Percentiles rank a stretch among this genome's conserved stretches.
Conservation (phyloP, 2,888 invertebrate genomes). For the Tanytarsus gracilentus region DNA sequence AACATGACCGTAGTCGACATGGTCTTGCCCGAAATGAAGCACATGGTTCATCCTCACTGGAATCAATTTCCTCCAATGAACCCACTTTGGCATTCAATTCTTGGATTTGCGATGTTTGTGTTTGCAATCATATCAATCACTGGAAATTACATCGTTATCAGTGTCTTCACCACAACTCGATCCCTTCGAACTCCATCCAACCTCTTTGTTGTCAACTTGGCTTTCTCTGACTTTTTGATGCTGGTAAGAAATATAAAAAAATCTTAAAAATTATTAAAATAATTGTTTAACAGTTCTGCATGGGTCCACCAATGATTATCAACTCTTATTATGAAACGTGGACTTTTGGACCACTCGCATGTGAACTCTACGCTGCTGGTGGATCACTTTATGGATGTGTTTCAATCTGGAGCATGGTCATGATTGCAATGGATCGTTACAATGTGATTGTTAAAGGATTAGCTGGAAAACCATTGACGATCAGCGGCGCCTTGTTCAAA, state of each 20-base stretch:
- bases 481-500: conserved; percentile 42
- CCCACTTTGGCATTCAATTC: conserved; percentile 51
- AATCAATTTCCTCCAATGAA: conserved; percentile 50
- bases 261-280: too few relatives aligned
- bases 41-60: conserved; percentile 52
- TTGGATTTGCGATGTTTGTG: conserved; percentile 53
- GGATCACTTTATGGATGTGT: conserved; percentile 50
- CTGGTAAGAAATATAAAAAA: too few relatives aligned
- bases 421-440: conserved; percentile 49
- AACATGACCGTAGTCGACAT: conserved; percentile 62
- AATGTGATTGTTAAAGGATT: conserved; percentile 51
- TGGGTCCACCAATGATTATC: conserved; percentile 61
- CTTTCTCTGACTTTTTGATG: conserved; percentile 84
- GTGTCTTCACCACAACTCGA: conserved; percentile 42
- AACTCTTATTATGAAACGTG: conserved; percentile 11
- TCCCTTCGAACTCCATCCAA: conserved; percentile 78
- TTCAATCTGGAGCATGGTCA: conserved; percentile 50
- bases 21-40: conserved; percentile 58
- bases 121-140: conserved; percentile 44
- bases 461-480: conserved; percentile 45
- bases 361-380: conserved; percentile 49
- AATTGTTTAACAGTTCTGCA: conserved; percentile 42
- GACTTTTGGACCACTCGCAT: conserved; percentile 41
- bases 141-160: conserved; percentile 42
- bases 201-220: conserved; percentile 81